Base-by-base conservation (phyloP, 2,797 vertebrate species). In the Platyrinchus mystaceus region DNA sequence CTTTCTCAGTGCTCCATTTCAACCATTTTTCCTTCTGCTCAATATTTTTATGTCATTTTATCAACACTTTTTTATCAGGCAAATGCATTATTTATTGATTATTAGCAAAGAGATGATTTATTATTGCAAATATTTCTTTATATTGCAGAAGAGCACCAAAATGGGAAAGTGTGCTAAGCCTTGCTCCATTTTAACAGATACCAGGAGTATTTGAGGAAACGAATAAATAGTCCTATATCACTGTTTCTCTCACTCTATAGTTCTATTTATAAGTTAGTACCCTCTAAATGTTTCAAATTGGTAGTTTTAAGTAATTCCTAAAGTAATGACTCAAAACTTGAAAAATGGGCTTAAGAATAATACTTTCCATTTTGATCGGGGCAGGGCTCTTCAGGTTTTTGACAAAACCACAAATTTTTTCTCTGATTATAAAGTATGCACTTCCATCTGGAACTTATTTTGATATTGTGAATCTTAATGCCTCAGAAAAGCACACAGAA, bases 401-500 rank as follows among this genome's bases (percentile, higher is more conserved):
- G 55, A 92, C 30, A 77, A 92, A 94, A 84, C 2, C 36, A 82
- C 34, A 4, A 36, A 21, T 73, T 82, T 80, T 76, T 67, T 30
- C 58, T 70, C 53, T 22, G 46, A 68, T 74, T 90, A 86, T 74
- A 39, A 92, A 90, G 22, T 56, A 93, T 44, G 46, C 36, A 37
- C 26, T 89, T 90, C 89, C 90, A 92, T 95, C 81, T 95, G 94
- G 87, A 96, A 95, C 34, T 78, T 94, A 67, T 94, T 96, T 95
- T 89, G 77, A 90, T 70, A 93, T 58, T 93, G 74, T 67, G 88
- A 92, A 84, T 86, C 79, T 85, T 87, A 92, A 77, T 86, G 89
- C 53, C 68, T 92, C 75, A 83, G 75, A 78, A 96, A 95, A 78
- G 59, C 49, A 87, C 53, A 79, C 8, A 84, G 56, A 92, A 91